phyloP scores from a whole-genome alignment of 2,797 vertebrate species.

The Halcyon badia region DNA sequence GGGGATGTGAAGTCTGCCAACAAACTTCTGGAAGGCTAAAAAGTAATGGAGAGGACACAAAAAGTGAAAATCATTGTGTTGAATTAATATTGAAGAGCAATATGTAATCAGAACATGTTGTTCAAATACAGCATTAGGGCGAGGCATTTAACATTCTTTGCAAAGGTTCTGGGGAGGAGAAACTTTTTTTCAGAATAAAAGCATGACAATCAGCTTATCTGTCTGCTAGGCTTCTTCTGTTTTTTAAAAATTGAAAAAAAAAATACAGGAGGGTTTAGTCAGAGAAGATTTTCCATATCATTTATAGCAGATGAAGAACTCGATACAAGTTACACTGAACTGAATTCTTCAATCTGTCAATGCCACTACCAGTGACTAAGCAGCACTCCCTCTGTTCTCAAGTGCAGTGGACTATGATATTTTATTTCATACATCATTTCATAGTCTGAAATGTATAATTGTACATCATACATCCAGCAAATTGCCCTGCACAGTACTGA shows the following conservation, averaged over 20 bases:
- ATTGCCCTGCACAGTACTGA: background rate
- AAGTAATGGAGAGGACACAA: background rate
- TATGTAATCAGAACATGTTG: background rate
- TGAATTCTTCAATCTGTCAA: background rate
- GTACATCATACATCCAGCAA: background rate
- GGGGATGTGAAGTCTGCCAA: background rate
- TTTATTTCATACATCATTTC: conserved; percentile 52
- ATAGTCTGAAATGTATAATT: conserved; percentile 2
- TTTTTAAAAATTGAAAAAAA: too few relatives aligned
- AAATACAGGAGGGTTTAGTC: background rate
- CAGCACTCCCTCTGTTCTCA: background rate
- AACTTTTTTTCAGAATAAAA: background rate
- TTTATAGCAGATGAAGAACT: background rate
- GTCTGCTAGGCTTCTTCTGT: background rate
- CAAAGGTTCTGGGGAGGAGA: background rate
- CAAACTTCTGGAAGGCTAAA: conserved; percentile 12
- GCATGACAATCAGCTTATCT: background rate
- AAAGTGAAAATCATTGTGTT: conserved; percentile 1
- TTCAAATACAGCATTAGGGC: background rate
- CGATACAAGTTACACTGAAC: background rate
- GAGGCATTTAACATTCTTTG: background rate
- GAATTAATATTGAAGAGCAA: conserved; percentile 19
- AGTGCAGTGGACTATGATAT: background rate
- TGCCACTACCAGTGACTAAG: background rate
- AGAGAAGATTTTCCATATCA: background rate